Base-by-base conservation (phyloP, 2,888 invertebrate genomes). In the Aphodius sticticus region DNA sequence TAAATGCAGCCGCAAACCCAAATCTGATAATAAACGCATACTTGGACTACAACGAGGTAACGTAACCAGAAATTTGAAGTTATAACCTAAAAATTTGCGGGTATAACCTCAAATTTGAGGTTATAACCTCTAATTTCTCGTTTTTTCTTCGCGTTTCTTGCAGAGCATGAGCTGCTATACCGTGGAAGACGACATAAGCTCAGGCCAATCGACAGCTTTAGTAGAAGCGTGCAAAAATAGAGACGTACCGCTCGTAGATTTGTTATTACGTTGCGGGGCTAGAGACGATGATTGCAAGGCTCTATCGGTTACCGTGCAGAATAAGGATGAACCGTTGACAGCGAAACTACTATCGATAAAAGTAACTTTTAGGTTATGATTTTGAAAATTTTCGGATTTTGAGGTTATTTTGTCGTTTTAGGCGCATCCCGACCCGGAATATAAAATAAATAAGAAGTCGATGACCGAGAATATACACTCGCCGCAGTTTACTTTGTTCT, bases 371-470 rank as follows among this genome's bases (percentile, higher is more conserved):
- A 15, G 16, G 16, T 78, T 37, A 15, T 69, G 53, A 74, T 69
- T 1, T 26, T 72, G 14, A 78, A 9, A 36, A 78, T 69, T 70
- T 69, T 76, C 5, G 7, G 7, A 7, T 71, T 71, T 26, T 77
- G 15, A 16, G 75, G 72, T 36, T 26, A 26, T 70, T 77, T 77
- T 69, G n/a, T 72, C 26, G 78, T 86, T 84, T 72, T 87, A 93
- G 92, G 96, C 96, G 0, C 94, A 96, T 88, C 94, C 96, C 0
- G 99, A 99, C 89, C 95, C 96, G 0, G 98, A 99, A 86, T 96
- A 95, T 89, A 96, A 96, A 89, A 94, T 99, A 76, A 98, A 98
- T 90, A 97, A 96, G 87, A 95, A 96, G 83, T 93, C 94, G 0
- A 93, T 97, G 89, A 94, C 94, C 0, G 93, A 94, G 85, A 91